Evolutionary conservation across 2,113 vertebrate genomes (phyloP).

Genomic region (Romanogobio albipinnatus): DNA sequence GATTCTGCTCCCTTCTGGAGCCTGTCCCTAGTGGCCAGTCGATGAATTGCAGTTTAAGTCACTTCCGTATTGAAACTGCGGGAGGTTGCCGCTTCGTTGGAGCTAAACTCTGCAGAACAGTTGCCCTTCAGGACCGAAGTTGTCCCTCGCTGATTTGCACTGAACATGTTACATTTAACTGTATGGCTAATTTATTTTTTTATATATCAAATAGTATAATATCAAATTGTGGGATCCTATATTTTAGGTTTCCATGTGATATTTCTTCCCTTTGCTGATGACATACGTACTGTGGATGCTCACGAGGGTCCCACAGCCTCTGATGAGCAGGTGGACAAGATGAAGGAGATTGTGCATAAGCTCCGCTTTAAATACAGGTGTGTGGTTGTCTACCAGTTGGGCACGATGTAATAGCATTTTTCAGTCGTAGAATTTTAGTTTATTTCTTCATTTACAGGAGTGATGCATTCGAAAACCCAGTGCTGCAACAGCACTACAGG

Average conservation of each 20-base stretch:
- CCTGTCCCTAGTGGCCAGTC: no score
- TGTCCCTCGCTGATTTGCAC: no score
- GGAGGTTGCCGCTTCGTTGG: no score
- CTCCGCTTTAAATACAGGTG: conserved; percentile 93
- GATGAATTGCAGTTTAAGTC: no score
- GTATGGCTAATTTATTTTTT: not conserved
- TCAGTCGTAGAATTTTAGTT: not conserved
- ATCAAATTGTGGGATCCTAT: not conserved
- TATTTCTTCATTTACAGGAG: conserved; percentile 72
- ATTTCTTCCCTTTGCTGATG: conserved; percentile 90
- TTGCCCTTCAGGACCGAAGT: no score
- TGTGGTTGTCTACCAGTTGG: not conserved
- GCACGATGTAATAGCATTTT: not conserved
- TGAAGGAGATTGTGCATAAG: conserved; percentile 91
- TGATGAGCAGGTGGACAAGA: conserved; percentile 86
- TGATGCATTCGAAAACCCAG: conserved; percentile 94
- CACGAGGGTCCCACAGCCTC: conserved; percentile 78
- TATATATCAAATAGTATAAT: not conserved
- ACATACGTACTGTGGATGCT: conserved; percentile 82
- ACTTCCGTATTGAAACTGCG: no score
- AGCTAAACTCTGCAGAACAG: no score
- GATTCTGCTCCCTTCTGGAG: no score
- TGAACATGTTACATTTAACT: not conserved
- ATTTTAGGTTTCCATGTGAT: conserved; percentile 86
- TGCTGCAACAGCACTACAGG: conserved; percentile 90